phyloP scores from a whole-genome alignment of 2,113 vertebrate species.

The Chaetodon trifascialis region DNA sequence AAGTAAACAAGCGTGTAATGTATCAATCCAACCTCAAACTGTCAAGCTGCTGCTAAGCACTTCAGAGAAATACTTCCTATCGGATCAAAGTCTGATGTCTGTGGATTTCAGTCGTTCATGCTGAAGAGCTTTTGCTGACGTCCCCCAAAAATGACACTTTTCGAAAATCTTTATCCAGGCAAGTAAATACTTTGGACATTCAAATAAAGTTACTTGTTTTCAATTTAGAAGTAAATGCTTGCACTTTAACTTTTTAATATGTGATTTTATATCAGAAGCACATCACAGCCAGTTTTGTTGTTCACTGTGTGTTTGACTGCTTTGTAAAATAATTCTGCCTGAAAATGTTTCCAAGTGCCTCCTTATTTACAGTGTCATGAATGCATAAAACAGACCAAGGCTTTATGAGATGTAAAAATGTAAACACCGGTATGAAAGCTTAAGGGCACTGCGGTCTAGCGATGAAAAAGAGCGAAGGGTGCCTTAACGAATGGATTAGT shows the following conservation, averaged over 20 bases:
- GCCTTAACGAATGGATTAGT: conserved; percentile 39
- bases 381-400: conserved; percentile 4
- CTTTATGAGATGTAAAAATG: conserved; percentile 10
- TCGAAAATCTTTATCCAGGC: conserved; percentile 24
- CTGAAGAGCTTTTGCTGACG: conserved; percentile 40
- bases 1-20: conserved; percentile 50
- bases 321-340: neutral
- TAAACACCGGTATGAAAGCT: conserved; percentile 28
- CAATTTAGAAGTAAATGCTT: neutral
- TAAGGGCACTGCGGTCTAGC: neutral
- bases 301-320: neutral
- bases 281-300: neutral
- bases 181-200: neutral
- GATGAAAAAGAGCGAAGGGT: conserved; percentile 14
- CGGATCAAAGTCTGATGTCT: conserved; percentile 46
- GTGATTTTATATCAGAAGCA: neutral
- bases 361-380: neutral
- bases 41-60: conserved; percentile 52
- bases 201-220: conserved; percentile 17
- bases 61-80: conserved; percentile 45
- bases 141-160: neutral
- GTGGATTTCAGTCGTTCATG: conserved; percentile 50
- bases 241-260: neutral
- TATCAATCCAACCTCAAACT: conserved; percentile 51
- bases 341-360: neutral